Percentiles rank a stretch among this genome's conserved stretches.
phyloP scores from a whole-genome alignment of 2,113 vertebrate genomes.

The Rhinopomastus cyanomelas region DNA sequence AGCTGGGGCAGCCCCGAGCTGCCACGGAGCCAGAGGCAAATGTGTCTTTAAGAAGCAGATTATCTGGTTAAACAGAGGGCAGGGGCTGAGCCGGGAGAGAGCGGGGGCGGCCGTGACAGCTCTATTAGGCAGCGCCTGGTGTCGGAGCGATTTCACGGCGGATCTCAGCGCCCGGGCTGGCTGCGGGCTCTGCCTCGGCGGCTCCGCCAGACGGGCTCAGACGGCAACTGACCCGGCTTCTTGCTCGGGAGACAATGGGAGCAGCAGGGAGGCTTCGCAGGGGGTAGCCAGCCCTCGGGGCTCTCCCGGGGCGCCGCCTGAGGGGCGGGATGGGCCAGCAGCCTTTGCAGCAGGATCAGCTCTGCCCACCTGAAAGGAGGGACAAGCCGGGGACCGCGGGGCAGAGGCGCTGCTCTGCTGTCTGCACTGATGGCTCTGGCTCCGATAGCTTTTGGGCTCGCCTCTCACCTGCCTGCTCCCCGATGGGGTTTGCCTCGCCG shows the following conservation, averaged over 20 bases:
- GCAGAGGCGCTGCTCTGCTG: neutral
- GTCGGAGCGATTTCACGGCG: slow-evolving; percentile 52
- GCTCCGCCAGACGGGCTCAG: neutral
- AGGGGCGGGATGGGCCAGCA: fast-evolving
- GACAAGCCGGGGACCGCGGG: fast-evolving
- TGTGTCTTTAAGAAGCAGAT: slow-evolving; percentile 68
- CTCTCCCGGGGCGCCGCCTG: neutral
- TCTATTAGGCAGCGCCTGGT: slow-evolving; percentile 68
- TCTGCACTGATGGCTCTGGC: neutral
- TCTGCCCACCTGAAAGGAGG: neutral
- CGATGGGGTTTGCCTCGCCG: neutral
- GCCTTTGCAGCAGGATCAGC: fast-evolving
- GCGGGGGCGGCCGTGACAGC: slow-evolving; percentile 65
- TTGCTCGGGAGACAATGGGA: neutral
- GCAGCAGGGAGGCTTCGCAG: neutral
- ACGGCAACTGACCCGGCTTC: neutral
- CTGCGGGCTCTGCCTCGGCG: neutral
- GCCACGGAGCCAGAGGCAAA: slow-evolving; percentile 61
- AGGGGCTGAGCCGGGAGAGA: slow-evolving; percentile 54
- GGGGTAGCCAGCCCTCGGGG: neutral
- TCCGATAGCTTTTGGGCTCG: neutral
- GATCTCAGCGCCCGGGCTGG: neutral
- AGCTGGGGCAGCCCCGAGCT: slow-evolving; percentile 57
- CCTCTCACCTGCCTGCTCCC: neutral
- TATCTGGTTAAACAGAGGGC: slow-evolving; percentile 74